These are phyloP conservation scores for Hartigia nigra DNA, from an alignment of 2,888 invertebrate genomes.

Conservation along the genomic window DNA sequence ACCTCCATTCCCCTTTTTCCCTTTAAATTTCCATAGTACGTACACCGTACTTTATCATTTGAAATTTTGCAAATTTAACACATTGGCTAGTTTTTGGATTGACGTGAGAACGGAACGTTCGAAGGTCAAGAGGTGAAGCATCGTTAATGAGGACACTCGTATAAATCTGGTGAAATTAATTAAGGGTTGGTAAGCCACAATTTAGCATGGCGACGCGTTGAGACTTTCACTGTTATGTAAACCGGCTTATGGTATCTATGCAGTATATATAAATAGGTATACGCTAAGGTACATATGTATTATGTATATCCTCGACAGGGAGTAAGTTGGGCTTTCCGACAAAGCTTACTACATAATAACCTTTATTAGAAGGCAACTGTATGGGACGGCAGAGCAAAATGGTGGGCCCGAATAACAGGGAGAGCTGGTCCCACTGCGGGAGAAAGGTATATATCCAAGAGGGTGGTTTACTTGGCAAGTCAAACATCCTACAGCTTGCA, in stretches of 20 bases:
- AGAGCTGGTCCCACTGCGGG: not conserved
- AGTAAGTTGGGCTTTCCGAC: not conserved
- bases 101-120: not conserved
- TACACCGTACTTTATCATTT: not conserved
- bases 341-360: constrained; percentile 35
- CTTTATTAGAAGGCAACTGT: constrained; percentile 36
- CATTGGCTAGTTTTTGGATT: not conserved
- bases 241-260: not conserved
- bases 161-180: constrained; percentile 16
- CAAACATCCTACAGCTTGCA: constrained; percentile 57
- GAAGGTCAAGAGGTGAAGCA: not conserved
- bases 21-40: constrained; percentile 11
- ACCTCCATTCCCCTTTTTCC: not conserved
- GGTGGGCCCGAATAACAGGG: not conserved
- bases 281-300: not conserved
- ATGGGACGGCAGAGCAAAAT: constrained; percentile 21
- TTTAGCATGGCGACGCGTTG: not conserved
- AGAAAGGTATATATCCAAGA: constrained; percentile 9
- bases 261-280: not conserved
- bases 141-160: not conserved
- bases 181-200: constrained; percentile 8
- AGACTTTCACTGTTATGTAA: not conserved
- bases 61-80: not conserved
- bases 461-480: constrained; percentile 57
- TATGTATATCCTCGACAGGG: not conserved